phyloP scores from a whole-genome alignment of 2,888 invertebrate species.

The Masnerella sp. region DNA sequence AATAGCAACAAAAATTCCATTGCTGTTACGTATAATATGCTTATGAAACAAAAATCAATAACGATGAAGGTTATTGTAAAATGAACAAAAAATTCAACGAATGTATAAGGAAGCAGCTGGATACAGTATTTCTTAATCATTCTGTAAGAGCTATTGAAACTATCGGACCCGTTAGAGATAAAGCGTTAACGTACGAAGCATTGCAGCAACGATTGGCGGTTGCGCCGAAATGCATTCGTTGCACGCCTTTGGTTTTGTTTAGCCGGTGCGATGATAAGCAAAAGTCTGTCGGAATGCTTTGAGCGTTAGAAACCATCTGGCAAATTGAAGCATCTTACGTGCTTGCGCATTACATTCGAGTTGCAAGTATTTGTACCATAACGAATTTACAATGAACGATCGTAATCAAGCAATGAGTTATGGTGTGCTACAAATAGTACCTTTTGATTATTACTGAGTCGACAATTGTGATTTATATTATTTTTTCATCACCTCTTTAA shows the following conservation, averaged over 20 bases:
- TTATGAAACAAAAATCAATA: too few species aligned
- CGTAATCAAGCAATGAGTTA: constrained; percentile 13
- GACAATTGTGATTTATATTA: not conserved
- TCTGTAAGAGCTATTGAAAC: constrained; percentile 33
- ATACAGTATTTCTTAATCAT: constrained; percentile 35
- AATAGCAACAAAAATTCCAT: too few species aligned
- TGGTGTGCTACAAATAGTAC: constrained; percentile 5
- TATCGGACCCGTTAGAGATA: constrained; percentile 52
- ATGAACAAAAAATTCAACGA: too few species aligned
- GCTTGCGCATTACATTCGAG: constrained; percentile 30
- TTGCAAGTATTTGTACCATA: constrained; percentile 29
- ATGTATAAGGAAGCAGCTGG: too few species aligned
- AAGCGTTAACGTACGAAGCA: constrained; percentile 42
- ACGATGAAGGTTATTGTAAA: too few species aligned
- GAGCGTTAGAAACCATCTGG: constrained; percentile 44
- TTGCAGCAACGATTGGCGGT: constrained; percentile 40
- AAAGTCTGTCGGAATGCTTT: constrained; percentile 50
- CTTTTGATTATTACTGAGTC: not conserved
- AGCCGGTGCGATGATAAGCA: constrained; percentile 39
- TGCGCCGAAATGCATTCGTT: constrained; percentile 53
- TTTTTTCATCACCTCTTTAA: too few species aligned
- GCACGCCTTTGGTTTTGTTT: constrained; percentile 46
- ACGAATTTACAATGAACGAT: constrained; percentile 31
- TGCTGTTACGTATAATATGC: too few species aligned
- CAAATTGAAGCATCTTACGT: constrained; percentile 50